These are phyloP conservation scores for Drosophila peninsularis DNA, from an alignment of 2,888 invertebrate species.

Conservation along the genomic window DNA sequence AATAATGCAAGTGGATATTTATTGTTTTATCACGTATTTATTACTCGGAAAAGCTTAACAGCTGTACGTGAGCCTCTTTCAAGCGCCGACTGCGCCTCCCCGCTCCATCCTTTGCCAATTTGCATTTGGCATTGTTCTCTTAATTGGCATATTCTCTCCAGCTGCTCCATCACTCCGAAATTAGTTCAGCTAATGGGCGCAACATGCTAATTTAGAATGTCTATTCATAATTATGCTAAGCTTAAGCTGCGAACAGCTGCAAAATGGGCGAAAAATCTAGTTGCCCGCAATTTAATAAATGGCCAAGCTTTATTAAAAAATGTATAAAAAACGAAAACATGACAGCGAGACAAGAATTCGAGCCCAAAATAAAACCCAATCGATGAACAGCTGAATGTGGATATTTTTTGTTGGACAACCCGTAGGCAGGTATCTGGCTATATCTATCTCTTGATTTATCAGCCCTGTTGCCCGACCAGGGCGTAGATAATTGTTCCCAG, in stretches of 20 bases:
- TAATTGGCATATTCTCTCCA: constrained; percentile 11
- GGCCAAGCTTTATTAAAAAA: constrained; percentile 34
- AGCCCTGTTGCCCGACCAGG: constrained; percentile 20
- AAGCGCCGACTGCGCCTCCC: constrained; percentile 1
- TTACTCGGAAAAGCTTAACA: constrained; percentile 32
- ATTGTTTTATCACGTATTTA: constrained; percentile 54
- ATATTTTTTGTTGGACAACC: constrained; percentile 22
- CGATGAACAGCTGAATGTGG: constrained; percentile 48
- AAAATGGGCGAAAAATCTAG: constrained; percentile 46
- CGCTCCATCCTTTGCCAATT: background rate
- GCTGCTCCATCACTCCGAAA: constrained; percentile 15
- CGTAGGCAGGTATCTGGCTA: constrained; percentile 41
- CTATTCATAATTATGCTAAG: constrained; percentile 31
- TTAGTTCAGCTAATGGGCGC: constrained; percentile 20
- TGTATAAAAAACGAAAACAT: constrained; percentile 27
- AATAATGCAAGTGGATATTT: constrained; percentile 56
- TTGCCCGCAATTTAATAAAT: constrained; percentile 36
- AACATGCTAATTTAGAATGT: constrained; percentile 26
- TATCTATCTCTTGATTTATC: constrained; percentile 49
- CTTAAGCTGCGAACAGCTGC: constrained; percentile 52
- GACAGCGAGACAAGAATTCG: constrained; percentile 40
- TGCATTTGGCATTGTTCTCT: constrained; percentile 20
- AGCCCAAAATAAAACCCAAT: constrained; percentile 41
- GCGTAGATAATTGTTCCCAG: constrained; percentile 44
- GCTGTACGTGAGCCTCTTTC: constrained; percentile 8